These are phyloP conservation scores for Wasmannia auropunctata DNA, from an alignment of 1,140 invertebrate genomes.

Conservation along the genomic window DNA sequence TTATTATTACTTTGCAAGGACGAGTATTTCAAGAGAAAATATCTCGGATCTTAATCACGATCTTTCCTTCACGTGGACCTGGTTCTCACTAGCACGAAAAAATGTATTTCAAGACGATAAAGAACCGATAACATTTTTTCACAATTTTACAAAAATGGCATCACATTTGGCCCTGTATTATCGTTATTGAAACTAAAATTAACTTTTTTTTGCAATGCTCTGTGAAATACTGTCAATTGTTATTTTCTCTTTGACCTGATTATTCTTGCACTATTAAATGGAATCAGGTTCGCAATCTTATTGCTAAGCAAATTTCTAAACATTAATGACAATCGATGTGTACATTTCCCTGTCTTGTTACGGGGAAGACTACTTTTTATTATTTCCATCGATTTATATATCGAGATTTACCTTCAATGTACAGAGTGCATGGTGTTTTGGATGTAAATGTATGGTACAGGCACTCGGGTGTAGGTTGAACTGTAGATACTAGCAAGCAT, in stretches of 20 bases:
- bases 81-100: neutral
- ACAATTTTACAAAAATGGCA: neutral
- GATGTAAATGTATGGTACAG: constrained; percentile 82
- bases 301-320: neutral
- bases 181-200: constrained; percentile 5
- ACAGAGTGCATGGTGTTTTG: constrained; percentile 83
- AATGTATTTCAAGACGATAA: neutral
- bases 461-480: constrained; percentile 81
- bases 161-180: neutral
- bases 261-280: constrained; percentile 9
- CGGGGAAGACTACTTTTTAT: constrained; percentile 48
- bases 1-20: constrained; percentile 8
- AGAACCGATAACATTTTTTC: constrained; percentile 7
- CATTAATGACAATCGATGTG: constrained; percentile 13
- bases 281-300: constrained; percentile 28
- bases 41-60: constrained; percentile 14
- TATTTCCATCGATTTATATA: constrained; percentile 30
- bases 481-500: constrained; percentile 83
- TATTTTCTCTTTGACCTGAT: neutral
- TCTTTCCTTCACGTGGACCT: constrained; percentile 13
- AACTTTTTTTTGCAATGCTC: constrained; percentile 9
- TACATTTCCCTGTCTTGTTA: constrained; percentile 48
- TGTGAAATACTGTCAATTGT: neutral
- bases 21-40: constrained; percentile 17
- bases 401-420: constrained; percentile 60